Base-by-base conservation (phyloP, 2,797 vertebrate genomes). In the Pseudomugil gertrudae region DNA sequence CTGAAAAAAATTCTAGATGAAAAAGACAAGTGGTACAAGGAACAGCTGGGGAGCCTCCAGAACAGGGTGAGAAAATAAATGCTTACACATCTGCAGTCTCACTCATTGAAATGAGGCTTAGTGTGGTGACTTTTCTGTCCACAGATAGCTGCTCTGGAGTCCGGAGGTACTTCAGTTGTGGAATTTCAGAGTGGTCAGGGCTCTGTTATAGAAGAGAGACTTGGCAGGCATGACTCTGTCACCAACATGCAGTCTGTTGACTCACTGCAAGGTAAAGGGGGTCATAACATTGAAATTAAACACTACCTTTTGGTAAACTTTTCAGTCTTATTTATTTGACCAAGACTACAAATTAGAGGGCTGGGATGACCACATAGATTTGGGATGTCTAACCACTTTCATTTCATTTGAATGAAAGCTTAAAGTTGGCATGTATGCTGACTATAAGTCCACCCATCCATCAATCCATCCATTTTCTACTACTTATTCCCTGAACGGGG, bases 1-100 rank as follows among this genome's bases (percentile, higher is more conserved):
- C 91, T 95, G 76, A 94, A 87, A 78, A 96, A 89, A 66, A 67
- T 69, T 29, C 82, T 96, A 47, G 95, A 96, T 75, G 95, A 96
- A 74, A 96, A 93, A 88, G 96, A 96, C 69, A 92, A 87, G 76
- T 90, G 89, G 80, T 94, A 96, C 78, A 91, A 90, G 77, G 90
- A 94, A 80, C 94, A 96, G 80, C 84, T 96, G 78, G 92, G 94
- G 80, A 89, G 62, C 50, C 80, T 96, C 43, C 93, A 95, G 84
- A 90, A 90, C 69, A 94, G 92, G 89, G 96, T 97, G 88, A 92
- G 19, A 43, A 38, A 36, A 32, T 50, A 40, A 57, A 60, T 6
- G 30, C 36, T 66, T 58, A n/a, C 36, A 23, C 35, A 54, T 7
- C 48, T 66, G 24, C 29, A 38, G 50, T 68, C 9, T 14, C 52